phyloP scores from a whole-genome alignment of 2,888 invertebrate genomes.

The Ormyrus pomaceus region DNA sequence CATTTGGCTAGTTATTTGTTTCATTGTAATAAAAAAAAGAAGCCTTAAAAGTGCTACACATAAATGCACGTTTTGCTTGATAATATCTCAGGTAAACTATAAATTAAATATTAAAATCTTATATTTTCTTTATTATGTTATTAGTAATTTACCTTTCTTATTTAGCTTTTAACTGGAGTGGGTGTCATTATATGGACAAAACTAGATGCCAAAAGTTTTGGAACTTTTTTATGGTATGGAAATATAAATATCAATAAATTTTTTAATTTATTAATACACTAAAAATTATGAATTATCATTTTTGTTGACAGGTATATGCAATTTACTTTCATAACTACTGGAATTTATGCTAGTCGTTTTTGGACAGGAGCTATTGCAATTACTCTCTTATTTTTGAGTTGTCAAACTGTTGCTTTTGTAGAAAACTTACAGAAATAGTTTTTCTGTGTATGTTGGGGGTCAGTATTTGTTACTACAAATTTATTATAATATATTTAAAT shows the following conservation, averaged over 20 bases:
- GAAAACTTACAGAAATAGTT: conserved; percentile 85
- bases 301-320: conserved; percentile 80
- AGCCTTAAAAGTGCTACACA: conserved; percentile 89
- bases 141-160: conserved; percentile 16
- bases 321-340: conserved; percentile 85
- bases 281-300: conserved; percentile 40
- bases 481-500: neutral
- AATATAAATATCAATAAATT: conserved; percentile 5
- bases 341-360: conserved; percentile 88
- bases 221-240: conserved; percentile 67
- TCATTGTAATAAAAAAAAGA: conserved; percentile 81
- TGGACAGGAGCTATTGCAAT: conserved; percentile 92
- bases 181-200: conserved; percentile 73
- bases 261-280: conserved; percentile 54
- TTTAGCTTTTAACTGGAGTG: conserved; percentile 64
- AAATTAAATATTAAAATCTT: neutral
- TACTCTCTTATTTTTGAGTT: conserved; percentile 87
- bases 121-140: neutral
- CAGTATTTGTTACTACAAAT: conserved; percentile 60
- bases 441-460: conserved; percentile 80
- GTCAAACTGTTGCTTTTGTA: conserved; percentile 89
- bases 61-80: conserved; percentile 86
- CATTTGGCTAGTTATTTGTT: conserved; percentile 86
- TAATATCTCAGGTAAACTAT: conserved; percentile 86
- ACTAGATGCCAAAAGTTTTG: conserved; percentile 60